Conservation (phyloP, 2,888 invertebrate genomes). For the Himalopsyche anomala region DNA sequence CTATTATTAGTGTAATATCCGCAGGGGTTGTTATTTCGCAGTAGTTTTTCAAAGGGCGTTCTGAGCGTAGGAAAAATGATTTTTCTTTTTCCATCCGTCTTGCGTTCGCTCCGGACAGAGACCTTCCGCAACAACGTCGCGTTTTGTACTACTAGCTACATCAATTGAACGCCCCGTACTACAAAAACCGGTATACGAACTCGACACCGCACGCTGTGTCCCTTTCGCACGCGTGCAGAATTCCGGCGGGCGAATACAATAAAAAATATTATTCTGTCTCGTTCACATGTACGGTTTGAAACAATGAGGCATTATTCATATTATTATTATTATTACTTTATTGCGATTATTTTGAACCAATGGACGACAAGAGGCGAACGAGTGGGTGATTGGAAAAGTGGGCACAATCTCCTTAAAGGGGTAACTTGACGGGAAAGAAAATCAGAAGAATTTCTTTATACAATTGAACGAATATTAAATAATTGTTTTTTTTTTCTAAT, state of each 20-base stretch:
- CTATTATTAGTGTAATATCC: background rate
- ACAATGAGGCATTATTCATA: constrained; percentile 39
- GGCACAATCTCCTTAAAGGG: constrained; percentile 18
- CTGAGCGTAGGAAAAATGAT: constrained; percentile 18
- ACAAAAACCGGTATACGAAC: constrained; percentile 24
- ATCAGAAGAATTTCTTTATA: background rate
- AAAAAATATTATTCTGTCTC: constrained; percentile 54
- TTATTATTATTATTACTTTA: constrained; percentile 34
- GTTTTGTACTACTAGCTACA: constrained; percentile 33
- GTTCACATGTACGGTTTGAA: constrained; percentile 38
- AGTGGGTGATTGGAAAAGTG: constrained; percentile 18
- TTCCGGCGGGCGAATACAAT: background rate
- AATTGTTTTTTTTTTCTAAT: too few species aligned
- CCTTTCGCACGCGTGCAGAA: background rate
- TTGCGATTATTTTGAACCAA: constrained; percentile 38
- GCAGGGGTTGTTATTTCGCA: constrained; percentile 14
- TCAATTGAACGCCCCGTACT: constrained; percentile 42
- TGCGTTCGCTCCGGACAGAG: constrained; percentile 10
- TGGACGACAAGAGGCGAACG: constrained; percentile 23
- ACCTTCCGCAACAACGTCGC: constrained; percentile 39
- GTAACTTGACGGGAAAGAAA: background rate
- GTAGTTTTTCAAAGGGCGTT: constrained; percentile 21
- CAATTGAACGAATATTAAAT: too few species aligned
- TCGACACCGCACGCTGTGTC: background rate
- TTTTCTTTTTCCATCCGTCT: constrained; percentile 37